These are phyloP conservation scores for Caenorhabditis remanei DNA, from an alignment of 1,140 invertebrate genomes.

Conservation along the genomic window DNA sequence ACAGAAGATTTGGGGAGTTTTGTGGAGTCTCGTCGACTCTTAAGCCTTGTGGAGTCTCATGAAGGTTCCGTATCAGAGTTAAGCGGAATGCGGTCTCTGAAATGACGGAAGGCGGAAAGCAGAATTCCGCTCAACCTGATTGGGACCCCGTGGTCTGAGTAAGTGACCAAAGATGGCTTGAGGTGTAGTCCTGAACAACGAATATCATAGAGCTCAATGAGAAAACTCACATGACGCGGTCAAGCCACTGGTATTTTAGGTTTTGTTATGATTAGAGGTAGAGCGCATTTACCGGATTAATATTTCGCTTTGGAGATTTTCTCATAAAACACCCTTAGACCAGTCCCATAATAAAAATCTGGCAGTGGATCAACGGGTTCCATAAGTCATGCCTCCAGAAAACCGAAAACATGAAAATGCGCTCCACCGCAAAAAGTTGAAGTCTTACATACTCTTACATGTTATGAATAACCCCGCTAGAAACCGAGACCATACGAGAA, in stretches of 20 bases:
- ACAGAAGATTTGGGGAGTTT: not conserved
- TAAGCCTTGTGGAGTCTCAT: too few relatives aligned
- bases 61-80: too few relatives aligned
- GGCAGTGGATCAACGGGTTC: conserved; percentile 27
- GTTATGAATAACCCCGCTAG: too few relatives aligned
- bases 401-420: not conserved
- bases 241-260: not conserved
- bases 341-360: conserved; percentile 27
- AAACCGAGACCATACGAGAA: too few relatives aligned
- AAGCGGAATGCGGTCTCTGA: too few relatives aligned
- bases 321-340: conserved; percentile 26
- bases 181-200: conserved; percentile 15
- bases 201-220: conserved; percentile 14
- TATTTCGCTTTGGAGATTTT: conserved; percentile 8
- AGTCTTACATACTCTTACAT: too few relatives aligned
- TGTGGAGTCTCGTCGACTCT: too few relatives aligned
- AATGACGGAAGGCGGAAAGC: too few relatives aligned
- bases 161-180: not conserved
- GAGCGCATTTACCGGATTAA: conserved; percentile 4
- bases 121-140: too few relatives aligned
- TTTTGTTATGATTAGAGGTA: not conserved
- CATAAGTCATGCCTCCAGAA: conserved; percentile 40
- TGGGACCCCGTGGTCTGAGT: not conserved
- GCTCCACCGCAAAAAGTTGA: not conserved
- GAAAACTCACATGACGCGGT: conserved; percentile 3